Conservation (phyloP, 2,888 invertebrate genomes). For the Trimorus sp. region DNA sequence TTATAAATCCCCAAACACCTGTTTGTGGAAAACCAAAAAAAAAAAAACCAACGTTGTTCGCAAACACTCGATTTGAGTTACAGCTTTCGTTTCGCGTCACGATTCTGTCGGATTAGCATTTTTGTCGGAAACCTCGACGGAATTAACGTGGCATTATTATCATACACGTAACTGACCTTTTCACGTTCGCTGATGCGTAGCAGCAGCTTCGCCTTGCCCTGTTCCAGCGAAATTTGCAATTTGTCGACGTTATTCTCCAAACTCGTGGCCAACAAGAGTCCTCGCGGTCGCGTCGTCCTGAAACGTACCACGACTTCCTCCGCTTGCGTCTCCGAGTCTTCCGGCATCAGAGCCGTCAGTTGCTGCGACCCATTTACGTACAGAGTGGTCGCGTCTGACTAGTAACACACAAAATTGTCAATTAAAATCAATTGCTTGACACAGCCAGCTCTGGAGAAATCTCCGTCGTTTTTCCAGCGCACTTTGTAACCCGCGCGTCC, state of each 20-base stretch:
- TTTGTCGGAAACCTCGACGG: constrained; percentile 19
- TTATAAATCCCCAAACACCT: too few relatives aligned
- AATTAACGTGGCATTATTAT: constrained; percentile 39
- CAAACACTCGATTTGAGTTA: too few relatives aligned
- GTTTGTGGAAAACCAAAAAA: too few relatives aligned
- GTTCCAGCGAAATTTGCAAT: constrained; percentile 92
- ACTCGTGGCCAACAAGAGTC: constrained; percentile 90
- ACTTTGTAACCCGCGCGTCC: background rate
- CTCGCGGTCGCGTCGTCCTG: constrained; percentile 90
- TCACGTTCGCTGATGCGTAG: constrained; percentile 92
- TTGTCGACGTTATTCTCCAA: constrained; percentile 90
- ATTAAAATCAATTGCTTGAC: constrained; percentile 41
- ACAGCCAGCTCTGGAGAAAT: too few relatives aligned
- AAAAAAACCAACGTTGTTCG: too few relatives aligned
- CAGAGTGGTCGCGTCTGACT: constrained; percentile 91
- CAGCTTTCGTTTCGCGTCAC: background rate
- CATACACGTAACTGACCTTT: constrained; percentile 84
- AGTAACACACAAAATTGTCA: constrained; percentile 30
- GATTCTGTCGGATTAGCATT: constrained; percentile 16
- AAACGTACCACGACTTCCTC: constrained; percentile 95
- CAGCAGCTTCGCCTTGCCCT: constrained; percentile 91
- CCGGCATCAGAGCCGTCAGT: constrained; percentile 89
- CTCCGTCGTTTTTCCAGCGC: background rate
- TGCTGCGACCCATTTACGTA: constrained; percentile 95
- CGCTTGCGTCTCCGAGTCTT: constrained; percentile 91